phyloP scores from a whole-genome alignment of 2,888 invertebrate species.

The Lasioglossum marginatum region DNA sequence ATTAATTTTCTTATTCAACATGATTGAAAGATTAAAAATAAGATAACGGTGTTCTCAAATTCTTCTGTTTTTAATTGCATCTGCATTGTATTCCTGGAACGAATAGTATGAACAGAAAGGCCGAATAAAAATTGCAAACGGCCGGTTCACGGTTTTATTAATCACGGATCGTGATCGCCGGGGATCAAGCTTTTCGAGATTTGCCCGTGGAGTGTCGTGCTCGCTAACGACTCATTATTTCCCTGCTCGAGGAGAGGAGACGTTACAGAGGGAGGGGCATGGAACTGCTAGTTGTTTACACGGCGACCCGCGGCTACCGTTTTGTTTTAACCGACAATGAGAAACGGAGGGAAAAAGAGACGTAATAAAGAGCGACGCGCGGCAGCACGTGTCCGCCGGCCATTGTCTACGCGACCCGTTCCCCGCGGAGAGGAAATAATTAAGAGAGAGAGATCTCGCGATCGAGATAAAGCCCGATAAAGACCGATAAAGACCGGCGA shows the following conservation, averaged over 20 bases:
- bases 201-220: background rate
- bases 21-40: no score
- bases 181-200: background rate
- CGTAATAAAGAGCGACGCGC: slow-evolving; percentile 70
- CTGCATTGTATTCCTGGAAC: background rate
- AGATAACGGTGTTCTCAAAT: no score
- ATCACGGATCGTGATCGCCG: background rate
- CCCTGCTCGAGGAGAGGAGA: slow-evolving; percentile 9
- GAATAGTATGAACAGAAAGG: background rate
- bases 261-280: background rate
- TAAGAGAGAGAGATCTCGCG: slow-evolving; percentile 73
- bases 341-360: slow-evolving; percentile 55
- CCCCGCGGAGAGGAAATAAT: slow-evolving; percentile 79
- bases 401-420: slow-evolving; percentile 63
- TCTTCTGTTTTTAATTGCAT: no score
- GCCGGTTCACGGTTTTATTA: background rate
- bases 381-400: slow-evolving; percentile 75
- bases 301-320: slow-evolving; percentile 64
- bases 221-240: slow-evolving; percentile 65
- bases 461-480: slow-evolving; percentile 59
- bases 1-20: no score
- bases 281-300: slow-evolving; percentile 57
- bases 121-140: background rate
- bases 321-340: slow-evolving; percentile 78
- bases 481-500: slow-evolving; percentile 53